A percentile compares a stretch with the other conserved stretches of the same genome.
phyloP scores from a whole-genome alignment of 2,113 vertebrate genomes.

The Sander vitreus region DNA sequence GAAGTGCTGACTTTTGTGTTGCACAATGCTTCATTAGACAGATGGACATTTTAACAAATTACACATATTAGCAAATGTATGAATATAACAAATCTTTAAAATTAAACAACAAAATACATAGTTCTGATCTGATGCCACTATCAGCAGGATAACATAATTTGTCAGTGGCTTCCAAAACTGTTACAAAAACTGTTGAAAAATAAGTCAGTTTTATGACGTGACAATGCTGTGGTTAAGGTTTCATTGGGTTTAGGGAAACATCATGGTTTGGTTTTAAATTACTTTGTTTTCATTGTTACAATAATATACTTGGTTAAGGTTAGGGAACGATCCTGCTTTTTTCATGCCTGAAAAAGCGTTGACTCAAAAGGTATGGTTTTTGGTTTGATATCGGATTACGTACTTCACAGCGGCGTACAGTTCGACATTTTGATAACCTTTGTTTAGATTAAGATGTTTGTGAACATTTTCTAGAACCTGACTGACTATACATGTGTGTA shows the following conservation, averaged over 20 bases:
- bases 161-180: too few species aligned
- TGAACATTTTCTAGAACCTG: neutral
- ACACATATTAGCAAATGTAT: neutral
- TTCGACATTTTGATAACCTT: neutral
- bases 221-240: neutral
- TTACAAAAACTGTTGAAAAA: too few species aligned
- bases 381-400: neutral
- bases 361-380: neutral
- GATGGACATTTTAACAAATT: neutral
- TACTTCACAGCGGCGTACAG: neutral
- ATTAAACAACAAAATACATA: too few species aligned
- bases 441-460: neutral
- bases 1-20: neutral
- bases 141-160: too few species aligned
- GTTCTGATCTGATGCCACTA: too few species aligned
- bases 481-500: neutral
- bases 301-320: neutral
- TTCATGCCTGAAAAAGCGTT: neutral
- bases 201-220: too few species aligned
- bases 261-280: neutral
- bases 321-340: neutral
- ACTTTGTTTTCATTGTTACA: neutral
- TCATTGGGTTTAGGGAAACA: neutral
- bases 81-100: too few species aligned
- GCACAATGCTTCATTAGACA: neutral